Conservation (phyloP, 2,888 invertebrate species). For the Syritta pipiens region DNA sequence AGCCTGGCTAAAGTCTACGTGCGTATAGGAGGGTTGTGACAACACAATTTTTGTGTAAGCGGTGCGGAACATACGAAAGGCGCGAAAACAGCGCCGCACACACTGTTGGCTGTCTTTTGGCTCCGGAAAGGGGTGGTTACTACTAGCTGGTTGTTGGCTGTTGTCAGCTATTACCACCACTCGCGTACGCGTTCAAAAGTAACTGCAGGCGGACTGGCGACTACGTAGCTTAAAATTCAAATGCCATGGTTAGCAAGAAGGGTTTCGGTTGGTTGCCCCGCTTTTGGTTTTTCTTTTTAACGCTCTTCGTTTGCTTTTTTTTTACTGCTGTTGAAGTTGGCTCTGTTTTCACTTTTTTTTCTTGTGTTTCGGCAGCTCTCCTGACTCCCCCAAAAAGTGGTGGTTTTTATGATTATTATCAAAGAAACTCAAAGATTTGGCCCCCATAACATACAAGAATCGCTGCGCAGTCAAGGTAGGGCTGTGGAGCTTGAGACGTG, state of each 20-base stretch:
- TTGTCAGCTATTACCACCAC: constrained; percentile 37
- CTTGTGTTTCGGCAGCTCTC: constrained; percentile 14
- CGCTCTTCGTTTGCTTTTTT: background rate
- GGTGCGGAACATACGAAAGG: constrained; percentile 13
- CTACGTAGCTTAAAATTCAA: constrained; percentile 60
- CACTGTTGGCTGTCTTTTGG: background rate
- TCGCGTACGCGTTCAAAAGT: constrained; percentile 38
- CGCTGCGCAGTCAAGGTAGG: too few relatives aligned
- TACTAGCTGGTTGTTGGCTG: constrained; percentile 5
- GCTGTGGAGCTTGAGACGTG: too few relatives aligned
- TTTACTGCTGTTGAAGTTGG: background rate
- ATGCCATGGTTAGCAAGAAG: constrained; percentile 45
- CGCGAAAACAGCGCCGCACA: constrained; percentile 3
- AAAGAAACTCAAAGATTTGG: constrained; percentile 60
- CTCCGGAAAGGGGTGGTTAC: constrained; percentile 42
- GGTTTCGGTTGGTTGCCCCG: background rate
- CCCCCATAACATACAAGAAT: constrained; percentile 34
- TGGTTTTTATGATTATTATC: constrained; percentile 58
- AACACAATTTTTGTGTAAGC: constrained; percentile 32
- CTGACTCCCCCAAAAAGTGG: background rate
- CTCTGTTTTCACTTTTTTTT: constrained; percentile 9
- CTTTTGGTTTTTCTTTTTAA: background rate
- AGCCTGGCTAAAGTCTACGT: constrained; percentile 23
- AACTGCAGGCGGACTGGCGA: constrained; percentile 37
- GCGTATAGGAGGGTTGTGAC: constrained; percentile 35